Percentiles rank a stretch among this genome's conserved stretches.
phyloP scores from a whole-genome alignment of 1,140 invertebrate genomes.

The Trichogramma pretiosum region DNA sequence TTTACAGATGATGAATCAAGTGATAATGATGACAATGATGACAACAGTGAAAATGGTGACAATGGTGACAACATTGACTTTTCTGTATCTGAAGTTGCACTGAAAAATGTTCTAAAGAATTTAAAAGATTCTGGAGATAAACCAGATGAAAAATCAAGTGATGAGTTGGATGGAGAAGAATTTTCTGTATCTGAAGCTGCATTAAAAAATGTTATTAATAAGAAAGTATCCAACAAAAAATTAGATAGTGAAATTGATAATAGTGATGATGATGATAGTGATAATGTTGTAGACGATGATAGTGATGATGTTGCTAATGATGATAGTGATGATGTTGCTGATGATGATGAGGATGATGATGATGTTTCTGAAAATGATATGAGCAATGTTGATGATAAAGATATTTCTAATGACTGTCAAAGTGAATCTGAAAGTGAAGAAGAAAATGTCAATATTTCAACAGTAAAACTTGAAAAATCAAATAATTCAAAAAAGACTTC shows the following conservation, averaged over 20 bases:
- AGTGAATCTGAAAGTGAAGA: not conserved
- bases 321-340: not conserved
- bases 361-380: not conserved
- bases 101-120: no score
- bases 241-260: constrained; percentile 1
- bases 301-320: constrained; percentile 1
- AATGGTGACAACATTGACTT: no score
- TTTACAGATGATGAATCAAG: not conserved
- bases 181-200: not conserved
- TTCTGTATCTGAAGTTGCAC: no score
- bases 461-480: not conserved
- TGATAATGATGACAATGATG: not conserved
- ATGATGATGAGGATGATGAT: constrained; percentile 5
- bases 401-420: not conserved
- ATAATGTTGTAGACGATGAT: constrained; percentile 5
- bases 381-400: not conserved
- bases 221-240: constrained; percentile 2
- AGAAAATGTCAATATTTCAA: not conserved
- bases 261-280: not conserved
- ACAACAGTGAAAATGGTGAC: no score
- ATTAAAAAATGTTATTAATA: constrained; percentile 1
- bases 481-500: constrained; percentile 15
- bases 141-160: no score
- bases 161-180: not conserved
- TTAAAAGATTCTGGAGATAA: no score